Conservation (phyloP, 2,888 invertebrate genomes). For the Acanthosepion lycidas region DNA sequence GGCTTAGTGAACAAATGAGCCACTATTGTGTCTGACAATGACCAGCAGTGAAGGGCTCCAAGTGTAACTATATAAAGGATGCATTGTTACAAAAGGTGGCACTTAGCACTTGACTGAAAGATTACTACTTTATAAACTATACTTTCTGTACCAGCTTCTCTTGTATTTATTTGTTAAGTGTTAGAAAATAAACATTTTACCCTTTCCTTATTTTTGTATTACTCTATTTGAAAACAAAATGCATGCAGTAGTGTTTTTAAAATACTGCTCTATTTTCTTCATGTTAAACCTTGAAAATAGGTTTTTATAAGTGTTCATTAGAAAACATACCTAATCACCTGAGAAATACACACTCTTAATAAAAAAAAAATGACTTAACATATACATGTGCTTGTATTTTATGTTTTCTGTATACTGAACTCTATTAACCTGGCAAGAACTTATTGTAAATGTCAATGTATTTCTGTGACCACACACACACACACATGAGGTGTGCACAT, state of each 20-base stretch:
- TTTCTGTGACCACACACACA: not conserved
- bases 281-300: not conserved
- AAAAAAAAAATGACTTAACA: not conserved
- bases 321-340: not conserved
- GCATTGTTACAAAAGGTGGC: constrained; percentile 6
- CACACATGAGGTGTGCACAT: not conserved
- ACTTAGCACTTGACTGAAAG: not conserved
- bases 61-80: constrained; percentile 22
- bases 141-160: not conserved
- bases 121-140: not conserved
- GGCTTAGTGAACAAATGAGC: constrained; percentile 6
- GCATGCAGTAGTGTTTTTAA: not conserved
- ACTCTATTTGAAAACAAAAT: not conserved
- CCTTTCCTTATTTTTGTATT: not conserved
- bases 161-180: not conserved
- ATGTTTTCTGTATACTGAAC: not conserved
- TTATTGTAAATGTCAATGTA: not conserved
- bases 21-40: constrained; percentile 12
- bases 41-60: constrained; percentile 20
- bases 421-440: not conserved
- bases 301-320: not conserved
- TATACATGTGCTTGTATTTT: no score
- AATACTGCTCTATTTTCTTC: not conserved
- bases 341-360: not conserved
- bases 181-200: not conserved